These are phyloP conservation scores for Plutella xylostella DNA, from an alignment of 2,888 invertebrate genomes.

Conservation along the genomic window DNA sequence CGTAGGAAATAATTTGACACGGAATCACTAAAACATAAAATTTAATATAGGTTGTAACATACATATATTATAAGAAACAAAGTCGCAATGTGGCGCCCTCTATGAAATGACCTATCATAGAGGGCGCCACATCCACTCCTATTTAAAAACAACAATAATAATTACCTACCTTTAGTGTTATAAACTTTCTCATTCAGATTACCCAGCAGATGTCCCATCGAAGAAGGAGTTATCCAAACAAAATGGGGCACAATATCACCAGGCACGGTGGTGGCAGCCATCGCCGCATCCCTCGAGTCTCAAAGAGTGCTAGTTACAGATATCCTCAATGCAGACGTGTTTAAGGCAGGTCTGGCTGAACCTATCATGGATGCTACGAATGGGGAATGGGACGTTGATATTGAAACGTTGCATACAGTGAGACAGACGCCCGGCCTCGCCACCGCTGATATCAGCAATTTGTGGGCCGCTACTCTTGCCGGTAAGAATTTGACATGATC, in stretches of 20 bases:
- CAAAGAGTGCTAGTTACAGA: slow-evolving; percentile 65
- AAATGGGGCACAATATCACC: slow-evolving; percentile 72
- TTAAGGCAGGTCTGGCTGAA: slow-evolving; percentile 46
- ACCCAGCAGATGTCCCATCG: slow-evolving; percentile 71
- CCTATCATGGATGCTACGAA: slow-evolving; percentile 42
- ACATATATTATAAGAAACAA: too few species aligned
- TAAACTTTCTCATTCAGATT: too few species aligned
- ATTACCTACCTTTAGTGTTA: too few species aligned
- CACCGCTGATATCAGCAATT: slow-evolving; percentile 60
- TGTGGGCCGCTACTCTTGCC: slow-evolving; percentile 72
- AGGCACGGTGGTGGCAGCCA: slow-evolving; percentile 69
- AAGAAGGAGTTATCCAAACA: slow-evolving; percentile 74
- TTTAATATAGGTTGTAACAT: too few species aligned
- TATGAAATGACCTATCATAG: too few species aligned
- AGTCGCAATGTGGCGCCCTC: too few species aligned
- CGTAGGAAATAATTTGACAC: too few species aligned
- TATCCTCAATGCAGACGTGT: slow-evolving; percentile 49
- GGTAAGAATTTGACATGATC: too few species aligned
- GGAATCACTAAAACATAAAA: too few species aligned
- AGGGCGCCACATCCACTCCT: too few species aligned
- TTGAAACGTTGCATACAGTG: slow-evolving; percentile 33
- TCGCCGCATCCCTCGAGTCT: slow-evolving; percentile 72
- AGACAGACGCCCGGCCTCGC: slow-evolving; percentile 14
- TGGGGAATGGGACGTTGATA: slow-evolving; percentile 47
- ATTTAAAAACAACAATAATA: too few species aligned